Evolutionary conservation across 2,797 vertebrate genomes (phyloP), one percentile per base, ranked within the genome.

Genomic region (Enteromius trimaculatus): DNA sequence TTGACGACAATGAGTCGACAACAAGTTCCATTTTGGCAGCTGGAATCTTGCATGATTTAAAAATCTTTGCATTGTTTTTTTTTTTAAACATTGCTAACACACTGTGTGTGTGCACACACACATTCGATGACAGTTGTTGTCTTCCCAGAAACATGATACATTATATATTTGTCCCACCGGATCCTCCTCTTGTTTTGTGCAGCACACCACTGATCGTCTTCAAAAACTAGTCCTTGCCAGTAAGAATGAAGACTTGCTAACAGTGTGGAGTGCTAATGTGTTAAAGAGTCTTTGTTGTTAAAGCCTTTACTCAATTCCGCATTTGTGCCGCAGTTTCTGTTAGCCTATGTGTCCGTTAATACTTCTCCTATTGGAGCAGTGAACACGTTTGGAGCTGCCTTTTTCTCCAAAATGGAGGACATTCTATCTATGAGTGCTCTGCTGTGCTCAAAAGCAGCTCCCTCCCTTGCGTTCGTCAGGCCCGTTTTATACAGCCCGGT

Each of bases 381-480:
- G 66, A 72, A 77, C 81, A 65, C 51, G 58, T 86, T 85, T 80
- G 80, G 72, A 80, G 69, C 81, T 81, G 87, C 83, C 85, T 80
- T 80, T 74, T 83, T 86, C 85, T 88, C 85, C 86, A 87, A 88
- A 88, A 87, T 88, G 87, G 87, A 87, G 86, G 87, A 85, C 87
- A 85, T 79, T 87, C 75, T 82, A 75, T 77, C 79, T 86, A 74
- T 84, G 77, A 81, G 87, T 86, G 80, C 68, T 37, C 55, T 62
- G 42, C 53, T 72, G 76, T 65, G 51, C 66, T 78, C 58, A 68
- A 79, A 78, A 62, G 83, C 69, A 69, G 76, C 78, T 85, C 86
- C 82, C 87, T 88, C 82, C 82, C 84, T 85, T 81, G 79, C 76
- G n/a, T 71, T 81, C 53, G 75, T 49, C 80, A 37, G 85, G 70